These are phyloP conservation scores for Phallusia fumigata DNA, from an alignment of 23 tunicate genomes.

Conservation along the genomic window DNA sequence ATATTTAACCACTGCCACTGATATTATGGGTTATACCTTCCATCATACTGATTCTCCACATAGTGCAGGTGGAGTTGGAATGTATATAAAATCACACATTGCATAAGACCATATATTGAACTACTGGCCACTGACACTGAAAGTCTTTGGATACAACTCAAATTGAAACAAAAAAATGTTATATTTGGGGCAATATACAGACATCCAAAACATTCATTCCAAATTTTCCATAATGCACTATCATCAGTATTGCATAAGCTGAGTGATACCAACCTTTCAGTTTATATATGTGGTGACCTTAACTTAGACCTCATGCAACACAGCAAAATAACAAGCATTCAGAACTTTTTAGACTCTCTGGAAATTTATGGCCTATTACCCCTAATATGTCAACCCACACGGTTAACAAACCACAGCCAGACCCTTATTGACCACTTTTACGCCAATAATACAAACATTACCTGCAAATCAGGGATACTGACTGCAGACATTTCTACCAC, in stretches of 20 bases:
- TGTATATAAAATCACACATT: conserved; percentile 12
- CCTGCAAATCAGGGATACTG: too few relatives aligned
- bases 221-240: neutral
- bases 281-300: neutral
- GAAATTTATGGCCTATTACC: too few relatives aligned
- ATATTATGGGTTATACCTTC: conserved; percentile 14
- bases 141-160: conserved; percentile 8
- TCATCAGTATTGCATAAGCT: neutral
- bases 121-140: neutral
- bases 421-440: too few relatives aligned
- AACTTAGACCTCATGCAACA: neutral
- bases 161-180: neutral
- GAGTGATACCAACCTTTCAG: neutral
- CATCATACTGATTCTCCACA: neutral
- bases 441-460: too few relatives aligned
- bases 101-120: neutral
- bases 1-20: neutral
- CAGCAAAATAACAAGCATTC: neutral
- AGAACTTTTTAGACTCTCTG: too few relatives aligned
- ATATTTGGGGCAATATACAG: conserved; percentile 19
- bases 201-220: conserved; percentile 1
- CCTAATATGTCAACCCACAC: too few relatives aligned
- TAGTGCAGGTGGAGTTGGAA: conserved; percentile 23
- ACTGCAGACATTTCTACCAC: too few relatives aligned
- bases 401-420: too few relatives aligned